Conservation (phyloP, 2,888 invertebrate species). For the Fissipunctia ypsillon region DNA sequence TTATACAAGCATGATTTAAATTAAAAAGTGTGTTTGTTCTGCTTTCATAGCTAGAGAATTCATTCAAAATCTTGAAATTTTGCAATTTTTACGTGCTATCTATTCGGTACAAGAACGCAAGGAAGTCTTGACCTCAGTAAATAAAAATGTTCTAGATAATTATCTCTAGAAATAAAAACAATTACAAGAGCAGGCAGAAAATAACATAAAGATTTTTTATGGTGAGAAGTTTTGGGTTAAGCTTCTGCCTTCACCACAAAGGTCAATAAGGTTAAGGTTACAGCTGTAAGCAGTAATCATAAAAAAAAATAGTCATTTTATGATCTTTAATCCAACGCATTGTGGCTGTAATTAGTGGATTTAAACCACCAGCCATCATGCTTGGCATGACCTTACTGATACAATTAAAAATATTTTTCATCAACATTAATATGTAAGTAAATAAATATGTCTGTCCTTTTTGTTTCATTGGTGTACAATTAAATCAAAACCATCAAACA, state of each 20-base stretch:
- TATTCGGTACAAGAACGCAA: conserved; percentile 34
- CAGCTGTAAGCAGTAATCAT: conserved; percentile 34
- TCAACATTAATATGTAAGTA: conserved; percentile 2
- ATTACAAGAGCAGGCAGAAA: not conserved
- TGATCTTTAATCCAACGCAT: conserved; percentile 48
- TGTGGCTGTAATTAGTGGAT: conserved; percentile 43
- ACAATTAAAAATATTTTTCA: conserved; percentile 17
- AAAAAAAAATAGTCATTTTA: conserved; percentile 42
- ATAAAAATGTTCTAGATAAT: conserved; percentile 40
- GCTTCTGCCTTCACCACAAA: conserved; percentile 24
- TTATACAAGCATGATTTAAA: conserved; percentile 26
- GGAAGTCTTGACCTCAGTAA: conserved; percentile 51
- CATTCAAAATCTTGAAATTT: conserved; percentile 5
- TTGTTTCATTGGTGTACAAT: not conserved
- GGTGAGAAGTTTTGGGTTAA: conserved; percentile 7
- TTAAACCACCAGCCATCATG: conserved; percentile 39
- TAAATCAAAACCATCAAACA: too few relatives aligned
- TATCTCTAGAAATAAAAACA: not conserved
- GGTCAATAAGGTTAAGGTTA: conserved; percentile 45
- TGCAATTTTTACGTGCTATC: conserved; percentile 3
- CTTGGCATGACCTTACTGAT: conserved; percentile 26
- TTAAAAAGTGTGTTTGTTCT: conserved; percentile 23
- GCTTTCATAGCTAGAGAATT: conserved; percentile 10
- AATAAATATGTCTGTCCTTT: not conserved
- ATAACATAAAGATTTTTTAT: not conserved